phyloP scores from a whole-genome alignment of 1,140 invertebrate species.

The Luehdorfia chinensis region DNA sequence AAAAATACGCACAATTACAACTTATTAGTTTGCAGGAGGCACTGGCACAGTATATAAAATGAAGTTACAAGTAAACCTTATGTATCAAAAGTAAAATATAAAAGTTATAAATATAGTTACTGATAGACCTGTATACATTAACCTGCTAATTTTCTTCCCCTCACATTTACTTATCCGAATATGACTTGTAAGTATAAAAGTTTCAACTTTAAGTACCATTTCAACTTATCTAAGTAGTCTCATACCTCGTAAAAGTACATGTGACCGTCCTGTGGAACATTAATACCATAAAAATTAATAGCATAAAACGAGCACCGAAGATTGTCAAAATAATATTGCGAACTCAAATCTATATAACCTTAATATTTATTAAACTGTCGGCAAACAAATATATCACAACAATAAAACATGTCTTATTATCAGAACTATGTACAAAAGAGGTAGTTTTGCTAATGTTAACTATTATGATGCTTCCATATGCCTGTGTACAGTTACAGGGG shows the following conservation, averaged over 20 bases:
- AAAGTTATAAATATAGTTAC: slow-evolving; percentile 5
- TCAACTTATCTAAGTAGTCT: slow-evolving; percentile 17
- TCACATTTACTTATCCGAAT: slow-evolving; percentile 4
- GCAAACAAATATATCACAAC: slow-evolving; percentile 30
- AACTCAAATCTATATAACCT: slow-evolving; percentile 39
- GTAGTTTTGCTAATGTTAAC: slow-evolving; percentile 43
- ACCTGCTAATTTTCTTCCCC: slow-evolving; percentile 10
- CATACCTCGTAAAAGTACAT: slow-evolving; percentile 7
- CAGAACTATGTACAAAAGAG: slow-evolving; percentile 51
- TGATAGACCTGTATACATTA: slow-evolving; percentile 11
- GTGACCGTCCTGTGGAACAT: slow-evolving; percentile 9
- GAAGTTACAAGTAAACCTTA: slow-evolving; percentile 13
- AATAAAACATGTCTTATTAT: slow-evolving; percentile 15
- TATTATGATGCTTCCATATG: slow-evolving; percentile 84
- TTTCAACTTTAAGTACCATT: slow-evolving; percentile 8
- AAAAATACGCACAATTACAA: slow-evolving; percentile 59
- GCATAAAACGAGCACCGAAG: slow-evolving; percentile 13
- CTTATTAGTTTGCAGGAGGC: slow-evolving; percentile 56
- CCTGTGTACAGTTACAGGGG: slow-evolving; percentile 92
- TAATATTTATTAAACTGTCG: slow-evolving; percentile 25
- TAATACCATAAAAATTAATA: slow-evolving; percentile 16
- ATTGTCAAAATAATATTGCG: slow-evolving; percentile 10
- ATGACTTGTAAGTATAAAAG: slow-evolving; percentile 2
- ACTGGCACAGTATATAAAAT: slow-evolving; percentile 58
- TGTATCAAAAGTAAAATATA: slow-evolving; percentile 15